These are phyloP conservation scores for Caretta caretta DNA, from an alignment of 2,113 vertebrate genomes.

Conservation along the genomic window DNA sequence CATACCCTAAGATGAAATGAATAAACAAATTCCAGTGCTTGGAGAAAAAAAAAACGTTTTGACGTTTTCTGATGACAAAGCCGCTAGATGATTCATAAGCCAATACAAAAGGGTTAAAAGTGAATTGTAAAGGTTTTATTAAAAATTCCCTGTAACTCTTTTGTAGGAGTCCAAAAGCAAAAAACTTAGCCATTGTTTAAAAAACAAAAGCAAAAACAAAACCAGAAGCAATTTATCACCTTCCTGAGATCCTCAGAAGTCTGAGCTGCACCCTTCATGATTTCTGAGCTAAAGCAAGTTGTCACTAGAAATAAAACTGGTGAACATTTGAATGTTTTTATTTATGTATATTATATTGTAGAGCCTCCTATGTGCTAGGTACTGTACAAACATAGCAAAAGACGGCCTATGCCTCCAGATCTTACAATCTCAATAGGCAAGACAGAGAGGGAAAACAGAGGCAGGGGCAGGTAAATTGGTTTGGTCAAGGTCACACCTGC, in stretches of 20 bases:
- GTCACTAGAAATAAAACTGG: not conserved
- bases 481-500: not conserved
- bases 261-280: not conserved
- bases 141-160: not conserved
- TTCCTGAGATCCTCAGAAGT: not conserved
- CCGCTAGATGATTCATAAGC: conserved; percentile 39
- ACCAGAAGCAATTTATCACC: not conserved
- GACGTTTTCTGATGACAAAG: conserved; percentile 54
- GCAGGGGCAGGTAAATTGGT: not conserved
- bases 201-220: not conserved
- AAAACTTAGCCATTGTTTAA: not conserved
- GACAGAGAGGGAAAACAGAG: not conserved
- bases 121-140: not conserved
- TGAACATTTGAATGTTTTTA: not conserved
- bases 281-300: not conserved
- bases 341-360: not conserved
- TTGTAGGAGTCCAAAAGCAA: conserved; percentile 2
- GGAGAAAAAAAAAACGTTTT: not conserved
- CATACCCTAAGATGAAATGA: conserved; percentile 36
- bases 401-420: not conserved
- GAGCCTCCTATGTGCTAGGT: not conserved
- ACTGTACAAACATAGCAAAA: not conserved
- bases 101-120: conserved; percentile 37
- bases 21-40: conserved; percentile 43
- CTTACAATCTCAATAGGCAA: not conserved